Evolutionary conservation across 2,113 vertebrate species (phyloP), one percentile per base, ranked within the genome.

Genomic region (Philantomba maxwellii): DNA sequence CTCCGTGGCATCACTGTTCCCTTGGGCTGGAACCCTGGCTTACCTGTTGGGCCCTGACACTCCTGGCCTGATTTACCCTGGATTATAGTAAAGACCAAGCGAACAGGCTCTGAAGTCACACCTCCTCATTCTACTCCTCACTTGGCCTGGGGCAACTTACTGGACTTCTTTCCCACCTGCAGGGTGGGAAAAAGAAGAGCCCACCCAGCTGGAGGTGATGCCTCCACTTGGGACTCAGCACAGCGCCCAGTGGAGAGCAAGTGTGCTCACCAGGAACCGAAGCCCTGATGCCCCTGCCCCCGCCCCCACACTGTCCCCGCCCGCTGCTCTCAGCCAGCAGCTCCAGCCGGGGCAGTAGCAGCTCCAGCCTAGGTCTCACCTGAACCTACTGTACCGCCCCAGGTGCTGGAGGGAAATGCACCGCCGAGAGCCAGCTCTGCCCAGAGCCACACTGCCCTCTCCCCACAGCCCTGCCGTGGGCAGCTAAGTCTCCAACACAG

Each of bases 251-350:
- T 15, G 30, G 3, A 5, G 43, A 33, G 53, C 36, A 14, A 47
- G 45, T 16, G 3, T 0, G 3, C 11, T 5, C 0, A 0, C 10
- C 6, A 19, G 25, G 7, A 19, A 23, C 6, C 1, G 28, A 78
- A 1, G 19, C 0, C 4, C 5, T 2, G 10, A 26, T 0, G 4
- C 3, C 4, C 60, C 30, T 14, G 9, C 28, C 47, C 47, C 49
- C 49, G 1, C 1, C 49, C 49, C 49, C 14, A 43, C 43, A 43
- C 45, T 25, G 58, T 2, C 7, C 30, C 30, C 6, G 8, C 26
- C 47, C 30, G 25, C 39, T 13, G 9, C 4, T n/a, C 75, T 28
- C 6, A 25, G 39, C 14, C 0, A 5, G 43, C 83, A 55, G 60
- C 0, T 3, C 8, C 57, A 25, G 92, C 26, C 55, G n/a, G 2